Conservation (phyloP, 2,888 invertebrate genomes). For the Ormia ochracea region DNA sequence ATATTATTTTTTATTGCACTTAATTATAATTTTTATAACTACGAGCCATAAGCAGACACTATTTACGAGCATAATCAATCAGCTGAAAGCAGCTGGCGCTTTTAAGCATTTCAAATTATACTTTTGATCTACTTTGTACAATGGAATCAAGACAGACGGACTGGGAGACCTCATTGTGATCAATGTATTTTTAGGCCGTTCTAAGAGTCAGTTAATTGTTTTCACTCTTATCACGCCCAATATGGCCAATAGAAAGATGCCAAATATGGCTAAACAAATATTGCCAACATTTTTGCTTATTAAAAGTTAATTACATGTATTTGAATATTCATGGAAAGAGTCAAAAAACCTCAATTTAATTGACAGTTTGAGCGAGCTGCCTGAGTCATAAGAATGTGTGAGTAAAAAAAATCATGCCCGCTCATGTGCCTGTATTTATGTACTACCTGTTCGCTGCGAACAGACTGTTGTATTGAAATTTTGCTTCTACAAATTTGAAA, state of each 20-base stretch:
- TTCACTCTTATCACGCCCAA: slow-evolving; percentile 38
- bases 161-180: background rate
- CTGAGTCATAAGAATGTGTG: background rate
- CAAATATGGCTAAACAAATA: slow-evolving; percentile 51
- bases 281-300: slow-evolving; percentile 9
- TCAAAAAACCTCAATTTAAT: background rate
- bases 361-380: too few species aligned
- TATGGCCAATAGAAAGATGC: slow-evolving; percentile 49
- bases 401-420: too few species aligned
- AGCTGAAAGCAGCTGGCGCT: slow-evolving; percentile 50
- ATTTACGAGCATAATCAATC: background rate
- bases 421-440: too few species aligned
- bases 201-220: slow-evolving; percentile 20
- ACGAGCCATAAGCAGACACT: background rate
- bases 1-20: slow-evolving; percentile 9
- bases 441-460: too few species aligned
- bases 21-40: slow-evolving; percentile 9
- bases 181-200: slow-evolving; percentile 10
- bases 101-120: slow-evolving; percentile 37
- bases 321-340: background rate
- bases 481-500: too few species aligned
- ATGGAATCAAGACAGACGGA: background rate
- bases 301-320: background rate
- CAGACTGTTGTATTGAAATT: too few species aligned
- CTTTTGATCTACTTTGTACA: background rate